phyloP scores from a whole-genome alignment of 2,888 invertebrate genomes.

The Fissipunctia ypsillon region DNA sequence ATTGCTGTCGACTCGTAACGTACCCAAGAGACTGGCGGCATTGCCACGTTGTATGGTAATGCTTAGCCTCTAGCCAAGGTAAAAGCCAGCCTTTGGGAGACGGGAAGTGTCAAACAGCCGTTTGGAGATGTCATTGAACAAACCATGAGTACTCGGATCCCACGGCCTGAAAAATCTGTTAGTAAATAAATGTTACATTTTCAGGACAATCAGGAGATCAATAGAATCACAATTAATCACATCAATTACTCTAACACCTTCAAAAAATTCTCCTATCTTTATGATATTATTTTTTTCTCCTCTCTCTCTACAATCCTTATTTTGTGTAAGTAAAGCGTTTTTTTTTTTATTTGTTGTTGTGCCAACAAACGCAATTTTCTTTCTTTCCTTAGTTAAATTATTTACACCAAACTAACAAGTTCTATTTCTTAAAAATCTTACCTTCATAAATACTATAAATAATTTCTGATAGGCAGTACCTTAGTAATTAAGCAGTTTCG shows the following conservation, averaged over 20 bases:
- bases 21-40: too few species aligned
- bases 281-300: not conserved
- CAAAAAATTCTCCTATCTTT: not conserved
- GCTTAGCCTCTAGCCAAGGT: too few species aligned
- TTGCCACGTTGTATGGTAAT: too few species aligned
- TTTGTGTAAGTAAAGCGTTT: not conserved
- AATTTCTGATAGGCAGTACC: not conserved
- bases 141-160: too few species aligned
- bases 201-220: too few species aligned
- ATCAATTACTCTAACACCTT: not conserved
- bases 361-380: not conserved
- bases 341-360: not conserved
- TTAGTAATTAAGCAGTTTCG: not conserved
- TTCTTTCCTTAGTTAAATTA: not conserved
- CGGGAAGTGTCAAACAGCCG: too few species aligned
- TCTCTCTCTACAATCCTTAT: too few species aligned
- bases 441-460: not conserved
- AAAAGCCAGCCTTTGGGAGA: too few species aligned
- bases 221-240: not conserved
- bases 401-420: not conserved
- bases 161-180: too few species aligned
- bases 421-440: not conserved
- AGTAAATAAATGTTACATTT: too few species aligned
- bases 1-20: too few species aligned
- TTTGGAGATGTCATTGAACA: too few species aligned